Evolutionary conservation across 2,888 invertebrate species (phyloP), one percentile per base, ranked within the genome.

Genomic region (Meghimatium bilineatum): DNA sequence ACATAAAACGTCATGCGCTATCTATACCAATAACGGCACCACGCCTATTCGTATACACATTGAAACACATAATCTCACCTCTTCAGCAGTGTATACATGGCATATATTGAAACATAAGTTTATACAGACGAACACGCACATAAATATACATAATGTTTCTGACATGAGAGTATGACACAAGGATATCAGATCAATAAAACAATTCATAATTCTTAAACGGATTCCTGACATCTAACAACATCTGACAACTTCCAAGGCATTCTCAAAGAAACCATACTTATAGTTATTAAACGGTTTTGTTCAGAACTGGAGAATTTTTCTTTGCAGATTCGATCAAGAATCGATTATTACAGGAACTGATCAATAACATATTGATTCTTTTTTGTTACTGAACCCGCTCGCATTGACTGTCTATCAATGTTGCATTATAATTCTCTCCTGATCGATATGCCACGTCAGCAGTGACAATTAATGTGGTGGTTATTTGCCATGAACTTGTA

Each of bases 361-460:
- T 74, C 72, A 29, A 74, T 74, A 26, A 8, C 29, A 17, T 44
- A 74, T 29, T 74, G 72, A 74, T 74, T n/a, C 20, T 49, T 49
- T 12, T 49, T 29, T 26, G 29, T 44, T 74, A 12, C 10, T 14
- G 60, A 60, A 23, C 12, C 12, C 23, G 14, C 23, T 26, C 5
- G 12, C 60, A 14, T 60, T 5, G 26, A 60, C 23, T 63, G 63
- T 10, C 29, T 29, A n/a, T 29, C 63, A n/a, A 14, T 56, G 1
- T 3, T 63, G 26, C 63, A n/a, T 29, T 14, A 1, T 12, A 10
- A 56, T n/a, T 63, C 12, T 29, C 63, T 6, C n/a, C 5, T 29
- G 29, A 63, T 63, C 63, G 63, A 63, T 63, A 63, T 63, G n/a
- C 23, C 2, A 63, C n/a, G 8, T 63, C 5, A 26, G 29, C 29